Conservation (phyloP, 2,888 invertebrate species). For the Cenopis cana region DNA sequence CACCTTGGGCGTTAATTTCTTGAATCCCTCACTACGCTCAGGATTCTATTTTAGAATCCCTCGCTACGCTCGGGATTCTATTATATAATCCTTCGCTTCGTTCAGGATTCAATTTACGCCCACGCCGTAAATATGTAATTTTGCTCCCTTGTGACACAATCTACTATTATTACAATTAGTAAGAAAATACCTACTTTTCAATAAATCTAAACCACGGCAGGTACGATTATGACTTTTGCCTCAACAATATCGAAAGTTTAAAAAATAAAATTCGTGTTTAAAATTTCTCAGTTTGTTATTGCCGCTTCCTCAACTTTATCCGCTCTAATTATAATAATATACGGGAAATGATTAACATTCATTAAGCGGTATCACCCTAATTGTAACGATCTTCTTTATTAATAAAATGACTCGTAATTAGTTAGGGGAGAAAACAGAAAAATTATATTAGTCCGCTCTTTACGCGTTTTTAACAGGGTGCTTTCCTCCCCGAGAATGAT, state of each 20-base stretch:
- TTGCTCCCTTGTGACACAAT: too few relatives aligned
- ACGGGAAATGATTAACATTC: constrained; percentile 53
- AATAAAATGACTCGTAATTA: constrained; percentile 81
- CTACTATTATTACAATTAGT: too few relatives aligned
- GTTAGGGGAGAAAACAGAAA: constrained; percentile 80
- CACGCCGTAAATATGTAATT: too few relatives aligned
- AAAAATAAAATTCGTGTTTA: not conserved
- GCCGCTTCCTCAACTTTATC: constrained; percentile 19
- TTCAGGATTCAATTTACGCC: too few relatives aligned
- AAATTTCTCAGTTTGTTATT: not conserved
- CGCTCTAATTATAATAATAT: constrained; percentile 44
- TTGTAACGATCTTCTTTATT: constrained; percentile 79
- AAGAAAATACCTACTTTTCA: too few relatives aligned
- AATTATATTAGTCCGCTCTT: constrained; percentile 78
- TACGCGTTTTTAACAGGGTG: constrained; percentile 74
- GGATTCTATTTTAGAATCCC: too few relatives aligned
- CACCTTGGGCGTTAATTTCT: too few relatives aligned
- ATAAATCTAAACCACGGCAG: too few relatives aligned
- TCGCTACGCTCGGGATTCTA: too few relatives aligned
- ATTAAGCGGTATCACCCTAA: constrained; percentile 65
- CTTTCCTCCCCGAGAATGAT: constrained; percentile 76
- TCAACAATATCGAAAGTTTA: not conserved
- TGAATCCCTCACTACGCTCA: too few relatives aligned
- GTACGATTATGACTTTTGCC: not conserved
- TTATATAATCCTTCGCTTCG: too few relatives aligned